Percentiles rank a stretch among this genome's conserved stretches.
phyloP scores from a whole-genome alignment of 2,797 vertebrate species.

The Chrysocyon brachyurus region DNA sequence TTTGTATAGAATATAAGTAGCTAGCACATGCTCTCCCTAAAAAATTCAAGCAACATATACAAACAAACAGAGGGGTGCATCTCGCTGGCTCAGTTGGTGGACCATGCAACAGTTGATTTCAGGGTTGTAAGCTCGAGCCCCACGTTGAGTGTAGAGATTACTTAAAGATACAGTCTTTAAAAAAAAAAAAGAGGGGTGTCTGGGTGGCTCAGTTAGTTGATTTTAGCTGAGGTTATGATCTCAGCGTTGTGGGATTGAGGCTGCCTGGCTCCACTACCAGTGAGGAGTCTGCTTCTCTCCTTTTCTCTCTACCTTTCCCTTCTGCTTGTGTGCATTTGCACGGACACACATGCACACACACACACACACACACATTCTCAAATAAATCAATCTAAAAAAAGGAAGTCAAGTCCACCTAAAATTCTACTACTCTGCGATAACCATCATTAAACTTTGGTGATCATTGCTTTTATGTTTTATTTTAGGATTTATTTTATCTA shows the following conservation, averaged over 20 bases:
- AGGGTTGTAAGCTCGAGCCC: not conserved
- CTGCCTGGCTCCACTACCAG: not conserved
- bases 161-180: not conserved
- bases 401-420: not conserved
- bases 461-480: not conserved
- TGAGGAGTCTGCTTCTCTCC: not conserved
- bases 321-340: rapidly evolving
- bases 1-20: not conserved
- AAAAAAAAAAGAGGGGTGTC: not conserved
- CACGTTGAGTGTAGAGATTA: not conserved
- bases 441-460: not conserved
- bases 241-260: not conserved
- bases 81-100: not conserved
- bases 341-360: not conserved
- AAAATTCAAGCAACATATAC: not conserved
- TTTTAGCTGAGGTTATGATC: not conserved
- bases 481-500: not conserved
- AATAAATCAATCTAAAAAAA: not conserved
- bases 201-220: not conserved
- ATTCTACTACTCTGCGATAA: not conserved
- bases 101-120: not conserved
- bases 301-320: not conserved
- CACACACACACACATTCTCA: not conserved
- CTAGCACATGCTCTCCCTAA: not conserved
- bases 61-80: not conserved